Base-by-base conservation (phyloP, 2,797 vertebrate genomes). In the Florisuga fusca region DNA sequence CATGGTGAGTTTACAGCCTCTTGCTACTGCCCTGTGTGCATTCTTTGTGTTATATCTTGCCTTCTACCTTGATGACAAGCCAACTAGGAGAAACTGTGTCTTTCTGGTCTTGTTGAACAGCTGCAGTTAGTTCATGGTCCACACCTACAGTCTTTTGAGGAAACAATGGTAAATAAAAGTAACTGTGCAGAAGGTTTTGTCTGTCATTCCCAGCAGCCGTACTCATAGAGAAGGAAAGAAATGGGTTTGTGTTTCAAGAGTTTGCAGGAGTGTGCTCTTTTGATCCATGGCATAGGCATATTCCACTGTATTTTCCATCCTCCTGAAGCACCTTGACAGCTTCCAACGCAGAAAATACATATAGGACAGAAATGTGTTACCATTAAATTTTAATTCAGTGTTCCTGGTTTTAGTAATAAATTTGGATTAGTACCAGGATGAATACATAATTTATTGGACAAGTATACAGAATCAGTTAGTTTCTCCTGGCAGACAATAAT, bases 1-100 rank as follows among this genome's bases (percentile, higher is more conserved):
- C 12, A 9, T 7, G 2, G 34, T 0, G 0, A 74, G 11, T n/a
- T 66, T 51, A 10, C 20, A 66, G 38, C 29, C 23, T 59, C 19
- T 55, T 69, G 26, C 1, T 3, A 43, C 25, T 51, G 18, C 27
- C 61, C 57, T 48, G 27, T 25, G 25, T 67, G 27, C 33, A 36
- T 77, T 63, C 55, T 31, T 1, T n/a, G 7, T n/a, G 9, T 59
- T 41, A 5, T 29, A 9, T 48, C 21, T 88, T 48, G 45, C 46
- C 34, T 62, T 62, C 38, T 20, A 13, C 22, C 36, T 57, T 25
- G 33, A 21, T 3, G 9, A 19, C 23, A 82, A 81, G 46, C 3
- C 74, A 25, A n/a, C 27, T 64, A 54, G 22, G 31, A 84, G 66
- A 34, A 79, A 36, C 36, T 48, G 5, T 21, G 2, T 36, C 20